Base-by-base conservation (phyloP, 2,113 vertebrate species). In the Triplophysa siluroides region DNA sequence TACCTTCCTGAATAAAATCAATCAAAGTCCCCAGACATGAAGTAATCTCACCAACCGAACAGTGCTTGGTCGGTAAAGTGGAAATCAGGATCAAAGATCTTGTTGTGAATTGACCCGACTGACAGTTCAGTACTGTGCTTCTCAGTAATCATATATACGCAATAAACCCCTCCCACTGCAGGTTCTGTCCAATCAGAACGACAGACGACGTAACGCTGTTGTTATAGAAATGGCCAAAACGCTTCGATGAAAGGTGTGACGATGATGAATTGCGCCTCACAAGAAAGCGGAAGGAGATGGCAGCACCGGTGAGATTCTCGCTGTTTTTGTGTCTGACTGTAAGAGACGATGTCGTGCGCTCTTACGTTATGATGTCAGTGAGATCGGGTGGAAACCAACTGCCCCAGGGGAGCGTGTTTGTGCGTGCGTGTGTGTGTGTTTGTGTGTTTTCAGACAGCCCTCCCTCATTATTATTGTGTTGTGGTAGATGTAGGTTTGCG, bases 231-330 rank as follows among this genome's bases (percentile, higher is more conserved):
- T 2, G 50, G 23, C 68, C 23, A 2, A 33, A 54, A n/a, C 2
- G 50, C 52, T 56, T 56, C 52, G 33, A 52, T 52, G 13, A 52
- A 52, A 52, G 50, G 50, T 52, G 50, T 52, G 14, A 52, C 33
- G 14, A 52, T 16, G 19, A 58, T 58, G 19, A 58, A 29, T 16
- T 38, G 50, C 47, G 19, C 50, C 69, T 56, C 26, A 8, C 8
- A 1, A 62, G 73, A 63, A 63, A 74, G 71, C 54, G 14, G 26
- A 69, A 26, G 69, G 68, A 71, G 24, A 71, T 60, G 5, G 52
- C 29, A n/a, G 71, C 50, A 43, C n/a, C 54, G 83, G 76, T 77
- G 80, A 75, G 77, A 77, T 79, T 81, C 83, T 84, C 83, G 67
- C 79, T 78, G 52, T 78, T 43, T 82, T 38, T 71, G 58, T 58